Evolutionary conservation across 37 sponge, comb jelly and placozoan species (phyloP).

Genomic region (Beroe forskalii): DNA sequence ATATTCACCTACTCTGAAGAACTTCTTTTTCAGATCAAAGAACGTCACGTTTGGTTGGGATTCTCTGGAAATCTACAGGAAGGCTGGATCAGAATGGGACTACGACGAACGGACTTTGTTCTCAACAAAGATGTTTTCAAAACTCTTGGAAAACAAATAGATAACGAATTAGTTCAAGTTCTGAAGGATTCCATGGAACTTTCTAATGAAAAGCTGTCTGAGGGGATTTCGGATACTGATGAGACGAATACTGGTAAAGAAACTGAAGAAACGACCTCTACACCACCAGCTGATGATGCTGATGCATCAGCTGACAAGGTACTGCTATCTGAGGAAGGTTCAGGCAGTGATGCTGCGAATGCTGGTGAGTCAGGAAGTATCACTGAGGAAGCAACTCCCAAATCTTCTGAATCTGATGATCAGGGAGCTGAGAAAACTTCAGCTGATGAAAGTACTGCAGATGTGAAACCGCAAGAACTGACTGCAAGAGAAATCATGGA

Average conservation of each 20-base stretch:
- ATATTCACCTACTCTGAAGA: neutral
- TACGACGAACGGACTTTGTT: neutral
- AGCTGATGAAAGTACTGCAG: neutral
- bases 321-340: neutral
- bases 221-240: neutral
- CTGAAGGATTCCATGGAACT: neutral
- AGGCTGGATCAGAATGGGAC: conserved; percentile 45
- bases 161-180: neutral
- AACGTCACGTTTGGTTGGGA: conserved; percentile 31
- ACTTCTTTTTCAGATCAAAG: neutral
- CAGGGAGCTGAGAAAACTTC: neutral
- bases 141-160: no score
- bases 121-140: neutral
- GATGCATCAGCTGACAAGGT: neutral
- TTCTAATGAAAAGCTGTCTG: neutral
- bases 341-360: neutral
- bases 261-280: no score
- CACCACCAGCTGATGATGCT: neutral
- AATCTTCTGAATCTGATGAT: neutral
- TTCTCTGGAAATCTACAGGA: neutral
- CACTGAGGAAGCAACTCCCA: neutral
- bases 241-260: neutral
- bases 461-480: neutral
- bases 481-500: neutral
- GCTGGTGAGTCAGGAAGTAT: neutral